Evolutionary conservation across 30 jellyfish, hydroid and myxozoan genomes (phyloP).

Genomic region (Aurelia aurita complex sp. Pacific): DNA sequence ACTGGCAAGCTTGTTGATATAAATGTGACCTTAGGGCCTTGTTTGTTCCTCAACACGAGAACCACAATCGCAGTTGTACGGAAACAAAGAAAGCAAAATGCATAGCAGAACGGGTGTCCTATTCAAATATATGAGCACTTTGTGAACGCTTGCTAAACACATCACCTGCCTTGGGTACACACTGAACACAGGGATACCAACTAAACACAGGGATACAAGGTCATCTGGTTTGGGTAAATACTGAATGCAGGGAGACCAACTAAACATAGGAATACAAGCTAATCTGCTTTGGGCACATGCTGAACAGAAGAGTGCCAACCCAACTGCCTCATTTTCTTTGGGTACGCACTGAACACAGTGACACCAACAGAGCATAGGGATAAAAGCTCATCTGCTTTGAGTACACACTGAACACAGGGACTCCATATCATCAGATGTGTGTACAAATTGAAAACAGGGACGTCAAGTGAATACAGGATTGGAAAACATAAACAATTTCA

Average conservation of each 20-base stretch:
- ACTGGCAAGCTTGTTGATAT: slow-evolving; percentile 10
- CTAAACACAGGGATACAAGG: no score
- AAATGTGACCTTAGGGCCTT: slow-evolving; percentile 38
- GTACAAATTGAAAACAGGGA: slow-evolving; percentile 1
- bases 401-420: no score
- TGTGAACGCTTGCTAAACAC: slow-evolving; percentile 13
- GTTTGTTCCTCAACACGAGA: slow-evolving; percentile 37
- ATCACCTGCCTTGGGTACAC: slow-evolving; percentile 20
- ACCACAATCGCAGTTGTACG: slow-evolving; percentile 20
- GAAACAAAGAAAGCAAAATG: slow-evolving; percentile 44
- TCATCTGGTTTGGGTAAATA: slow-evolving; percentile 14
- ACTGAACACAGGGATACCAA: no score
- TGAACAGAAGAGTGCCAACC: no score
- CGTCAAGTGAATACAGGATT: not conserved
- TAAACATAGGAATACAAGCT: no score
- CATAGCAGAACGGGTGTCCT: slow-evolving; percentile 42
- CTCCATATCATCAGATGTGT: no score
- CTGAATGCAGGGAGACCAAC: not conserved
- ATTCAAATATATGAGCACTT: slow-evolving; percentile 27
- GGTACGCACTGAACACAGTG: not conserved
- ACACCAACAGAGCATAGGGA: not conserved
- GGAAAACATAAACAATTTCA: no score
- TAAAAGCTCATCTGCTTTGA: not conserved
- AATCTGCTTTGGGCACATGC: not conserved
- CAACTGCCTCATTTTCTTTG: not conserved